These are phyloP conservation scores for Odontamblyopus rebecca DNA, from an alignment of 2,797 vertebrate genomes.

Conservation along the genomic window DNA sequence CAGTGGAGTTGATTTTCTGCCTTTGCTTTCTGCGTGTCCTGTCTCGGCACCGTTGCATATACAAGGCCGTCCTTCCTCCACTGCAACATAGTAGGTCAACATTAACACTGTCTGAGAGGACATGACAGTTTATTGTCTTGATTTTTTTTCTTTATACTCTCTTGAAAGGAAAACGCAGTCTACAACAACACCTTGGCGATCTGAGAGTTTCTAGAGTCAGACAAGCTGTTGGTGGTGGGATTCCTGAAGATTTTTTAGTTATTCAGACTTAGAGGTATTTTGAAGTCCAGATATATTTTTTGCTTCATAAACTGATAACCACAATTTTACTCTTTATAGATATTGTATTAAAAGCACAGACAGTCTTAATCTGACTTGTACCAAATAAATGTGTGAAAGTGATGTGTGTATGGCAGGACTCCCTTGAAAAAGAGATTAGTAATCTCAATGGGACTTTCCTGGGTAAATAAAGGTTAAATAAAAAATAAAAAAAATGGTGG, in stretches of 20 bases:
- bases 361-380: slow-evolving; percentile 11
- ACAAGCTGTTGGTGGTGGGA: slow-evolving; percentile 65
- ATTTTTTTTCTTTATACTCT: not conserved
- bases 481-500: not conserved
- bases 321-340: not conserved
- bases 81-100: slow-evolving; percentile 79
- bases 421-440: too few relatives aligned
- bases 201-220: slow-evolving; percentile 70
- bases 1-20: slow-evolving; percentile 84
- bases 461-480: too few relatives aligned
- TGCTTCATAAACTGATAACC: not conserved
- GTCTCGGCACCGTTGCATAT: slow-evolving; percentile 71
- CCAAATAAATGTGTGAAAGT: slow-evolving; percentile 1
- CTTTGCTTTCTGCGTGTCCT: slow-evolving; percentile 83
- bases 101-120: not conserved
- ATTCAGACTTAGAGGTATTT: slow-evolving; percentile 52
- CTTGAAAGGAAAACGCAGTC: slow-evolving; percentile 61
- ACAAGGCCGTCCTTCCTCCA: slow-evolving; percentile 76
- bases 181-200: slow-evolving; percentile 61
- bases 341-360: not conserved
- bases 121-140: not conserved
- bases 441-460: too few relatives aligned
- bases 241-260: slow-evolving; percentile 65
- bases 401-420: too few relatives aligned
- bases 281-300: not conserved